phyloP scores from a whole-genome alignment of 2,888 invertebrate genomes.

The Falcaria lacertinaria region DNA sequence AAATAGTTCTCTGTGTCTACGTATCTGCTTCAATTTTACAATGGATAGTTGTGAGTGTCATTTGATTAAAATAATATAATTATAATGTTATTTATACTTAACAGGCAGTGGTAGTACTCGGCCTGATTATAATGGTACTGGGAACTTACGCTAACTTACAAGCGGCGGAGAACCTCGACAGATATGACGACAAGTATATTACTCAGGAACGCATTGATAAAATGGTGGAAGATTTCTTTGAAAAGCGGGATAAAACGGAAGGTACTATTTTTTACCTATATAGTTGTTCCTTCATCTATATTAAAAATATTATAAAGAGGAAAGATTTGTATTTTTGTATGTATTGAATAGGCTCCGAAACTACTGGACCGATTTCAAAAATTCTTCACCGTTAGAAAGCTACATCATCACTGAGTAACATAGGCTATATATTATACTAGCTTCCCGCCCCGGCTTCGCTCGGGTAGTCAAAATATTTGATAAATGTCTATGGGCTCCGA shows the following conservation, averaged over 20 bases:
- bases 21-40: no score
- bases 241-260: slow-evolving; percentile 45
- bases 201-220: slow-evolving; percentile 64
- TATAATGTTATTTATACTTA: slow-evolving; percentile 22
- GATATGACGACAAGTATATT: slow-evolving; percentile 56
- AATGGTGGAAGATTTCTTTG: slow-evolving; percentile 69
- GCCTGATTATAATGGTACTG: slow-evolving; percentile 91
- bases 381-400: background rate
- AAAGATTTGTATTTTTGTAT: background rate
- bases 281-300: slow-evolving; percentile 3
- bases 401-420: background rate
- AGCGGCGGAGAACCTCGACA: slow-evolving; percentile 80
- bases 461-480: no score
- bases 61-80: no score
- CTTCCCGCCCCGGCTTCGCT: no score
- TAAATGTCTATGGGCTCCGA: no score
- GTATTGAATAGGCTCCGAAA: background rate
- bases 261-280: no score
- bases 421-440: no score
- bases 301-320: background rate
- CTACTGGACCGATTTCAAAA: slow-evolving; percentile 1
- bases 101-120: slow-evolving; percentile 88
- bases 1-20: no score
- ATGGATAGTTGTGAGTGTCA: no score
- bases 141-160: slow-evolving; percentile 94